Evolutionary conservation across 2,888 invertebrate genomes (phyloP).

Genomic region (Isoperla grammatica): DNA sequence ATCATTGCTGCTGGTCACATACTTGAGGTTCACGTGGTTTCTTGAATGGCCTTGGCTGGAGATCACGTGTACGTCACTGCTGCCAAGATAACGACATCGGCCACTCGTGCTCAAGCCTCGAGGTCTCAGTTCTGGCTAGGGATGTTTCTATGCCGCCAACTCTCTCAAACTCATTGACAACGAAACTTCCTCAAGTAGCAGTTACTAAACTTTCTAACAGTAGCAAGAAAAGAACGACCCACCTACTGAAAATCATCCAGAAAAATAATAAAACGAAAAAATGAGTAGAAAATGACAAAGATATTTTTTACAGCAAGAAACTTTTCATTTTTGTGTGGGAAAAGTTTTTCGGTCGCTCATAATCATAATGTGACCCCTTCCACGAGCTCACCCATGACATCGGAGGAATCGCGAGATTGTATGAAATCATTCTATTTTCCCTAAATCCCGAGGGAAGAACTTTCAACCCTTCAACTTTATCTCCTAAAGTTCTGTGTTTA

Average conservation of each 20-base stretch:
- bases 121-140: too few species aligned
- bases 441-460: slow-evolving; percentile 14
- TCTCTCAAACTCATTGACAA: neutral
- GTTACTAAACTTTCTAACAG: slow-evolving; percentile 8
- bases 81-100: too few species aligned
- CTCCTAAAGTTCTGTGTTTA: slow-evolving; percentile 19
- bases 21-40: too few species aligned
- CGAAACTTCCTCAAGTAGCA: slow-evolving; percentile 9
- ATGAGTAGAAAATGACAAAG: slow-evolving; percentile 13
- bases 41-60: too few species aligned
- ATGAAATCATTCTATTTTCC: slow-evolving; percentile 16
- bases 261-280: slow-evolving; percentile 9
- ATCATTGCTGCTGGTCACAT: too few species aligned
- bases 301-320: slow-evolving; percentile 4
- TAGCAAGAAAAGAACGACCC: neutral
- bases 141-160: neutral
- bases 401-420: slow-evolving; percentile 13
- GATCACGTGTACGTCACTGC: too few species aligned
- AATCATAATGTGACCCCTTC: slow-evolving; percentile 12
- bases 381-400: slow-evolving; percentile 5
- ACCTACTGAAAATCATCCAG: slow-evolving; percentile 6
- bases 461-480: slow-evolving; percentile 19
- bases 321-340: slow-evolving; percentile 10
- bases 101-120: too few species aligned
- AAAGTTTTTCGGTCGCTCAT: slow-evolving; percentile 14